Conservation (phyloP, 2,888 invertebrate genomes). For the Smittia aterrima region DNA sequence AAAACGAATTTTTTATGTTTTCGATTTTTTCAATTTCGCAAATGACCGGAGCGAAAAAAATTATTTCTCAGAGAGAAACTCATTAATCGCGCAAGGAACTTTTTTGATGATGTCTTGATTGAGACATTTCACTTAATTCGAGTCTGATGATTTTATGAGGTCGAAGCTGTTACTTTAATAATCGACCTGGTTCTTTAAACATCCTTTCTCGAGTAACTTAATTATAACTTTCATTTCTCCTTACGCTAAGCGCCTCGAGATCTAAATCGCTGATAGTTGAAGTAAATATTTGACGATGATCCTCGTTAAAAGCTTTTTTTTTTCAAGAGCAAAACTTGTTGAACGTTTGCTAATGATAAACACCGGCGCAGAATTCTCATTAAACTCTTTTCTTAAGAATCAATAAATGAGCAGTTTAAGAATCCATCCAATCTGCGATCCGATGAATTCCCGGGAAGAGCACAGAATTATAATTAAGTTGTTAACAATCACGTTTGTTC, state of each 20-base stretch:
- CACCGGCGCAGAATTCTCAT: neutral
- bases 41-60: neutral
- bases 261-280: neutral
- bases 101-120: neutral
- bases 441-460: neutral
- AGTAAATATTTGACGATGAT: neutral
- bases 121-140: neutral
- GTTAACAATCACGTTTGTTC: slow-evolving; percentile 11
- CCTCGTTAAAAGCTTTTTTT: slow-evolving; percentile 14
- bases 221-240: neutral
- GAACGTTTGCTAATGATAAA: slow-evolving; percentile 19
- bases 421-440: neutral
- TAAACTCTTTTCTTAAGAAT: neutral
- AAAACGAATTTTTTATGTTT: neutral
- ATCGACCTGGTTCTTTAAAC: neutral
- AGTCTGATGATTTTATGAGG: neutral
- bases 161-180: neutral
- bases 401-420: neutral
- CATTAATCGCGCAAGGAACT: neutral
- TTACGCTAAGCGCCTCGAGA: neutral
- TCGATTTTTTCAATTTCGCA: neutral
- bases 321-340: neutral
- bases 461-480: neutral
- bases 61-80: no score
- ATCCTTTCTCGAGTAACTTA: neutral